Evolutionary conservation across 2,888 invertebrate species (phyloP), one percentile per base, ranked within the genome.

Genomic region (Stegophylla sp.): DNA sequence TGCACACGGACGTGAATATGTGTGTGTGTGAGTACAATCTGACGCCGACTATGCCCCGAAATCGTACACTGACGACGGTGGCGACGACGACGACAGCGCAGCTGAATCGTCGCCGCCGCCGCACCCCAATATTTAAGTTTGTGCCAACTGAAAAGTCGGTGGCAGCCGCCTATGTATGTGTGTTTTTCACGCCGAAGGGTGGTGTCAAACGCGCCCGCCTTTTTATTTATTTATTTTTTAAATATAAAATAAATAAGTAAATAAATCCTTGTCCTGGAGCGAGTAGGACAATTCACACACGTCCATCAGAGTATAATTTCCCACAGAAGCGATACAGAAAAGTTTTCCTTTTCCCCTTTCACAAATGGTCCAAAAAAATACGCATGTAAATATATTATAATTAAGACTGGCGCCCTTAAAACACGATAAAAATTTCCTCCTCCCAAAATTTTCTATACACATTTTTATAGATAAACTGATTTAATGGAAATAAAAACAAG

Each of bases 141-240:
- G 67, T 41, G 66, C 34, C 66, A 75, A 75, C 75, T 75, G 34
- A 34, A 66, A 53, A 67, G 66, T 59, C 67, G 67, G 61, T 63
- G 28, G 13, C 34, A 5, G 9, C 10, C 15, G 51, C 34, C n/a
- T 45, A n/a, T n/a, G 48, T 75, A 9, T 23, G 34, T 63, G 53
- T 77, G 28, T 71, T 71, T 79, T 61, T 67, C 79, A 43, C 20
- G 69, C 28, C 66, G 73, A 77, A 72, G 73, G 74, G 74, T 74
- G 74, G 74, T 74, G 74, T 63, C 48, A 34, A 45, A 48, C 28
- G 10, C 48, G 63, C 20, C 74, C 74, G 51, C 63, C 74, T 23
- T 23, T 61, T 74, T 72, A 26, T 20, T n/a, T n/a, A 12, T 12
- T 48, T 12, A 12, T 28, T 67, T 67, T 51, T 13, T 34, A 20